Base-by-base conservation (phyloP, 2,113 vertebrate species). In the Phodopus roborovskii region DNA sequence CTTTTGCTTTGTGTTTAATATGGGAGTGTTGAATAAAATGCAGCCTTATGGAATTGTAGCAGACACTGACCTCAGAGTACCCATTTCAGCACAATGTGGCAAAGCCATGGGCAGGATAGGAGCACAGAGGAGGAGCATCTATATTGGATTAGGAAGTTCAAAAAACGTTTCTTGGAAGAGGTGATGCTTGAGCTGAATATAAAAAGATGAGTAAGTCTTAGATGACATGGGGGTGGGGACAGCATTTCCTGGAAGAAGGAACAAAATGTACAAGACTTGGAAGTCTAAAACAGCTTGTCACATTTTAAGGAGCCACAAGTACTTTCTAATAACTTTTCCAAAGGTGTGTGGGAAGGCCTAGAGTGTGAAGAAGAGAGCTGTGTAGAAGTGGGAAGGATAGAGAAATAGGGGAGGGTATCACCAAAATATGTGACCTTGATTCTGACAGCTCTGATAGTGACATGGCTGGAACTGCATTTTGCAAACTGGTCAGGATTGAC, bases 151-250 rank as follows among this genome's bases (percentile, higher is more conserved):
- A 94, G 91, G 90, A 87, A 78, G 78, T 50, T 70, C 2, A 1
- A 81, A 84, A 75, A 92, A 77, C 74, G 75, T 95, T 96, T 96
- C 96, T 97, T 90, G 96, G 95, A 97, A 97, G 94, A 97, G 77
- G 77, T 94, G 84, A 66, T 64, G 60, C 88, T 86, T 30, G 81
- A 86, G 60, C 92, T 91, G 96, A 93, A 91, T 96, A 95, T 96
- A 94, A 95, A 91, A 94, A 64, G 78, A 91, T 96, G 95, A 97
- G 73, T 92, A 88, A 96, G 90, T 94, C 96, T 94, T 74, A 60
- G 66, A 87, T 85, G 81, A 73, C 1, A 4, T 88, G 74, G 75
- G 71, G 88, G 88, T 1, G 24, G 92, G 87, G 71, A 70, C 20
- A 86, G 30, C 56, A 7, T 95, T 95, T 96, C 96, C 96, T 97